Evolutionary conservation across 2,888 invertebrate species (phyloP).

Genomic region (Arctia plantaginis): DNA sequence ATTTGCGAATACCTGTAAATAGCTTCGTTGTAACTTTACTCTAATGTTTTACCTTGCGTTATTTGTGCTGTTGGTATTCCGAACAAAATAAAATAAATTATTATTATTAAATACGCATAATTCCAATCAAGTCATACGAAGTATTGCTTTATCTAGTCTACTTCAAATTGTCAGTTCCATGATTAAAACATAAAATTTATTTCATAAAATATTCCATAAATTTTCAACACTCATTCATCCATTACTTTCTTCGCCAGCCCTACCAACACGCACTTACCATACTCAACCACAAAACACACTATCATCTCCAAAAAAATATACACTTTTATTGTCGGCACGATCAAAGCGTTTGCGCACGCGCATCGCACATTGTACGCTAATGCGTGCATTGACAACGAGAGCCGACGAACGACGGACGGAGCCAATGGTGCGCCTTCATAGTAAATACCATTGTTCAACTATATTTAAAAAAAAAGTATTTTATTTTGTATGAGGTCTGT

Average conservation of each 20-base stretch:
- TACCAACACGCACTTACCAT: background rate
- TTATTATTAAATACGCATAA: too few relatives aligned
- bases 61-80: too few relatives aligned
- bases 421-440: constrained; percentile 35
- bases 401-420: constrained; percentile 26
- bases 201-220: background rate
- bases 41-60: too few relatives aligned
- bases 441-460: constrained; percentile 45
- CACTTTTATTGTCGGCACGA: constrained; percentile 46
- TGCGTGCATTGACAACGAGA: constrained; percentile 58
- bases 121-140: too few relatives aligned
- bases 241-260: background rate
- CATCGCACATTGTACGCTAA: constrained; percentile 74
- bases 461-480: constrained; percentile 37
- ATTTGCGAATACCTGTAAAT: too few relatives aligned
- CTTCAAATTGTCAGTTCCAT: too few relatives aligned
- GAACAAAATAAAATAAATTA: too few relatives aligned
- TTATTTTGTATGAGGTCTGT: background rate
- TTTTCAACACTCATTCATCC: background rate
- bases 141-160: too few relatives aligned
- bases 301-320: constrained; percentile 35
- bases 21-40: too few relatives aligned
- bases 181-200: too few relatives aligned
- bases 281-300: constrained; percentile 32
- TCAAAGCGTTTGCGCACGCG: constrained; percentile 58